Percentiles rank a stretch among this genome's conserved stretches.
Conservation (phyloP, 2,797 vertebrate genomes). For the Myoxocephalus aenaeus region DNA sequence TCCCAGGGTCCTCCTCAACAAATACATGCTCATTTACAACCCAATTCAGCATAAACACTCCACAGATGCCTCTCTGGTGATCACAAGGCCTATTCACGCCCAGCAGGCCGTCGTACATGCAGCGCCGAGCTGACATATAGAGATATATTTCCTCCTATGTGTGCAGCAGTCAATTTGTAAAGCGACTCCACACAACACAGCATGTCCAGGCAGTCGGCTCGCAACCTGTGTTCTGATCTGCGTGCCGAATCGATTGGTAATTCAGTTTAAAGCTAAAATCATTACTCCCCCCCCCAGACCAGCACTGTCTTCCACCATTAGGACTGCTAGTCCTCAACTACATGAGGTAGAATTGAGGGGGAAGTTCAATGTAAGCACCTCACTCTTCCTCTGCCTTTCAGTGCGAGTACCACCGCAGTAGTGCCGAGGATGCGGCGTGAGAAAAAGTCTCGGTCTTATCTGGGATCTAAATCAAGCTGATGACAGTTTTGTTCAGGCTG, state of each 20-base stretch:
- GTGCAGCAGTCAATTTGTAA: slow-evolving; percentile 82
- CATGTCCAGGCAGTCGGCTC: slow-evolving; percentile 72
- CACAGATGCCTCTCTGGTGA: slow-evolving; percentile 73
- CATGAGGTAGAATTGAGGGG: slow-evolving; percentile 59
- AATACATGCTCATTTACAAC: slow-evolving; percentile 77
- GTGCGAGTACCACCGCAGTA: slow-evolving; percentile 25
- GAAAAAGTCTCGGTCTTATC: slow-evolving; percentile 62
- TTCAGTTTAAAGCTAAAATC: slow-evolving; percentile 87
- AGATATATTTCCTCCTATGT: slow-evolving; percentile 75
- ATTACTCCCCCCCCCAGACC: slow-evolving; percentile 77
- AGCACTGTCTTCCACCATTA: slow-evolving; percentile 74
- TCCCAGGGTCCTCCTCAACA: slow-evolving; percentile 62
- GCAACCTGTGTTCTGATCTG: slow-evolving; percentile 82
- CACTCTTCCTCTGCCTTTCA: slow-evolving; percentile 51
- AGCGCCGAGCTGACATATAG: slow-evolving; percentile 67
- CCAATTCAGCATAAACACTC: slow-evolving; percentile 72
- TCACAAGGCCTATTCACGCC: slow-evolving; percentile 73
- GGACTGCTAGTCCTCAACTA: slow-evolving; percentile 62
- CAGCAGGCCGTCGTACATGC: slow-evolving; percentile 66
- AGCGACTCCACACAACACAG: slow-evolving; percentile 75
- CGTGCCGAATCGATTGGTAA: slow-evolving; percentile 82
- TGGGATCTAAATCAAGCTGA: slow-evolving; percentile 65
- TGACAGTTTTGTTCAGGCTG: slow-evolving; percentile 73
- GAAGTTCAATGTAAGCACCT: slow-evolving; percentile 61
- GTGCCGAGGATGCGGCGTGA: slow-evolving; percentile 34